Conservation (phyloP, 2,113 vertebrate genomes). For the Camelus bactrianus region DNA sequence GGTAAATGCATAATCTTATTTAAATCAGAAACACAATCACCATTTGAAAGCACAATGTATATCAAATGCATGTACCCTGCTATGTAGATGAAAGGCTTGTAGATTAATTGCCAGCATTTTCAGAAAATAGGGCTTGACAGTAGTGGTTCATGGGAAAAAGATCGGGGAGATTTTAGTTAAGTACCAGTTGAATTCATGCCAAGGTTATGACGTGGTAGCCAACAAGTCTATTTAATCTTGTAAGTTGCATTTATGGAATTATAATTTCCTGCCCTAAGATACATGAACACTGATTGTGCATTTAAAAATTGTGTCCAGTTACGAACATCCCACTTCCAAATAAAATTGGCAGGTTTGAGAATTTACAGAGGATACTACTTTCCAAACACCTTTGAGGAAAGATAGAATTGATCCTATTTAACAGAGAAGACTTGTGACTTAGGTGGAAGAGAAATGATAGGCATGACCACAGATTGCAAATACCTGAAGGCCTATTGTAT, state of each 20-base stretch:
- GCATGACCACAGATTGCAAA: neutral
- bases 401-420: neutral
- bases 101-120: conserved; percentile 50
- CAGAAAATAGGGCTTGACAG: conserved; percentile 34
- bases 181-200: neutral
- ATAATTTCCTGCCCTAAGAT: neutral
- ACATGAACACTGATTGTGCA: no score
- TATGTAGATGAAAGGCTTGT: neutral
- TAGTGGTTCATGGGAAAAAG: conserved; percentile 50
- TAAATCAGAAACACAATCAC: conserved; percentile 55
- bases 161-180: conserved; percentile 49
- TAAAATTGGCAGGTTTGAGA: neutral
- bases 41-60: conserved; percentile 8
- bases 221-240: neutral
- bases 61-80: neutral
- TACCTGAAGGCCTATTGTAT: neutral
- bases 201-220: neutral
- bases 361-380: neutral
- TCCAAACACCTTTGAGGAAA: neutral
- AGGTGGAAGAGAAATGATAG: neutral
- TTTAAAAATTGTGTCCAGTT: neutral
- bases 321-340: neutral
- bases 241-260: neutral
- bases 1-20: conserved; percentile 49
- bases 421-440: neutral